phyloP scores from a whole-genome alignment of 2,797 vertebrate genomes.

The Eulemur coronatus region DNA sequence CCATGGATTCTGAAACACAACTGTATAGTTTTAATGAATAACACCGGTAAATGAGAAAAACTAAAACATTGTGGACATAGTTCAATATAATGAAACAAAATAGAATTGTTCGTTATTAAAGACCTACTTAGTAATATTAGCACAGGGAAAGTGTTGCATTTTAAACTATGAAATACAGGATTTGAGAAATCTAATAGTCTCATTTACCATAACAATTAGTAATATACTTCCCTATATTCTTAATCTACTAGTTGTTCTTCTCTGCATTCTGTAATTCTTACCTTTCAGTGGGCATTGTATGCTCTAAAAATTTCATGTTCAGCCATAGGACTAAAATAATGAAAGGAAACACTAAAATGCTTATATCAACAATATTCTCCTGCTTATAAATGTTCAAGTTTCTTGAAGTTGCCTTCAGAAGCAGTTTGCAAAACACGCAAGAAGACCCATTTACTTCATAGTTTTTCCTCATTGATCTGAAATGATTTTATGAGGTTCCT shows the following conservation, averaged over 20 bases:
- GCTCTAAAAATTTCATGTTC: not conserved
- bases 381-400: not conserved
- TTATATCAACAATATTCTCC: slow-evolving; percentile 18
- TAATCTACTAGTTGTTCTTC: not conserved
- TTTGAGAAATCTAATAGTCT: not conserved
- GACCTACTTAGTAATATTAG: not conserved
- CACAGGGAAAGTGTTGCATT: not conserved
- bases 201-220: not conserved
- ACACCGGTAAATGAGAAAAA: not conserved
- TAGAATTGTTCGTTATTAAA: not conserved
- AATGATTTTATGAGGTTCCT: slow-evolving; percentile 14
- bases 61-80: not conserved
- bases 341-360: slow-evolving; percentile 5
- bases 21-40: not conserved
- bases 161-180: not conserved
- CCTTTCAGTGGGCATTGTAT: not conserved
- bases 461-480: slow-evolving; percentile 9
- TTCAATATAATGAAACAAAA: not conserved
- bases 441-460: not conserved
- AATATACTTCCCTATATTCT: not conserved
- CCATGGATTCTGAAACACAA: not conserved
- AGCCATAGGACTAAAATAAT: not conserved
- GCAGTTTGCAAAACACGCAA: not conserved
- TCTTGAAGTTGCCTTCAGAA: slow-evolving; percentile 1
- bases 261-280: not conserved